Percentiles rank a stretch among this genome's conserved stretches.
These are phyloP conservation scores for Alloscopus bannaensis DNA, from an alignment of 2,888 invertebrate genomes.

Conservation along the genomic window DNA sequence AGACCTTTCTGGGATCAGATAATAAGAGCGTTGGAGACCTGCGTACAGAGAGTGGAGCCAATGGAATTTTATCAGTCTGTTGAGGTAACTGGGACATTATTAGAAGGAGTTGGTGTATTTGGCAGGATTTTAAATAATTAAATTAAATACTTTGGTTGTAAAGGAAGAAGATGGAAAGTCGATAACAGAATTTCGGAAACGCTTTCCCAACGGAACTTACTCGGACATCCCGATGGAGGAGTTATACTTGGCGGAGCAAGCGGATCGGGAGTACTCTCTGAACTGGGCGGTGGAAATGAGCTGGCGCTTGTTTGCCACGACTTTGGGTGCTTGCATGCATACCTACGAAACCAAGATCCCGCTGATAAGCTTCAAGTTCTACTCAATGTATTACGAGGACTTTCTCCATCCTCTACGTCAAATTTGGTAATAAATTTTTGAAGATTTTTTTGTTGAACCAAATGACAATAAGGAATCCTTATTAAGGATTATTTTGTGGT, in stretches of 20 bases:
- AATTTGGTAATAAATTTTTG: constrained; percentile 26
- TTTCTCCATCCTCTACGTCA: constrained; percentile 32
- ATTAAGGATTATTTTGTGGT: background rate
- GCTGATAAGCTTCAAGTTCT: constrained; percentile 15
- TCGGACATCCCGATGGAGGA: constrained; percentile 9
- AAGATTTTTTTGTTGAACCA: too few species aligned
- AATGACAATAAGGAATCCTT: too few species aligned
- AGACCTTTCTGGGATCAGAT: constrained; percentile 37
- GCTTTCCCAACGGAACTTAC: background rate
- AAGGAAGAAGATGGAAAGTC: too few species aligned
- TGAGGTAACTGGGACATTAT: too few species aligned
- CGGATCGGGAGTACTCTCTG: constrained; percentile 14
- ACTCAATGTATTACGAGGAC: constrained; percentile 35
- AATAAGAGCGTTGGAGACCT: constrained; percentile 6
- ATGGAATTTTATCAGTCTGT: background rate
- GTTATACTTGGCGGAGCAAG: constrained; percentile 20
- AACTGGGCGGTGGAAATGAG: constrained; percentile 34
- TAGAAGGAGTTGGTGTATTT: too few species aligned
- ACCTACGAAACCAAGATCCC: constrained; percentile 14
- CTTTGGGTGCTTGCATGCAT: constrained; percentile 22
- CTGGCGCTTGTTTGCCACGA: constrained; percentile 28
- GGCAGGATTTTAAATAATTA: background rate
- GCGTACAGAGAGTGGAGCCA: background rate
- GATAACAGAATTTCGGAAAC: background rate
- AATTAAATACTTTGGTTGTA: background rate